These are phyloP conservation scores for Drusus annulatus DNA, from an alignment of 1,140 invertebrate genomes.

Conservation along the genomic window DNA sequence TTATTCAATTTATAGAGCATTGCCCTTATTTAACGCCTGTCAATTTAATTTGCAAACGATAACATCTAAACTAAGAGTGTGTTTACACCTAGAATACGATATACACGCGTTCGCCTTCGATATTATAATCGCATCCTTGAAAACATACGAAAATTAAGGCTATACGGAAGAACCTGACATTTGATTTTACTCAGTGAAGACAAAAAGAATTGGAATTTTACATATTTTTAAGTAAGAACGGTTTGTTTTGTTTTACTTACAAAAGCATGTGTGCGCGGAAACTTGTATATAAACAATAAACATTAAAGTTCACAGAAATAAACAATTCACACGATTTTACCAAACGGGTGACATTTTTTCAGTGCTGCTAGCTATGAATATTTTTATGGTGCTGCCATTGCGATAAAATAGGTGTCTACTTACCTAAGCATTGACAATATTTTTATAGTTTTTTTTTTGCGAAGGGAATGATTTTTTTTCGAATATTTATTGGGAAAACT, in stretches of 20 bases:
- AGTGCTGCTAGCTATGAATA: slow-evolving; percentile 8
- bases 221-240: neutral
- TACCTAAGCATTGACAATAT: too few species aligned
- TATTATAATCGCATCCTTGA: slow-evolving; percentile 49
- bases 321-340: slow-evolving; percentile 41
- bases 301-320: slow-evolving; percentile 46
- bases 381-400: neutral
- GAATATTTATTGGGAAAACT: too few species aligned
- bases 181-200: neutral
- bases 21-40: neutral
- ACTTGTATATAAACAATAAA: slow-evolving; percentile 46
- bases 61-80: neutral
- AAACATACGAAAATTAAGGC: slow-evolving; percentile 45
- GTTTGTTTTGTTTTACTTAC: slow-evolving; percentile 33
- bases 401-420: too few species aligned
- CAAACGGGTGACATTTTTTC: slow-evolving; percentile 49
- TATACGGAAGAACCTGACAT: slow-evolving; percentile 41
- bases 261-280: slow-evolving; percentile 17
- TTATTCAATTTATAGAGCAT: neutral
- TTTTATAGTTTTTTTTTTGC: too few species aligned
- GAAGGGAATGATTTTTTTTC: too few species aligned
- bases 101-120: slow-evolving; percentile 5
- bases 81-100: too few species aligned
- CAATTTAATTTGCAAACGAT: neutral
- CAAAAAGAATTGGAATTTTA: neutral